Conservation (phyloP, 2,888 invertebrate species). For the Lithophane semibrunnea region DNA sequence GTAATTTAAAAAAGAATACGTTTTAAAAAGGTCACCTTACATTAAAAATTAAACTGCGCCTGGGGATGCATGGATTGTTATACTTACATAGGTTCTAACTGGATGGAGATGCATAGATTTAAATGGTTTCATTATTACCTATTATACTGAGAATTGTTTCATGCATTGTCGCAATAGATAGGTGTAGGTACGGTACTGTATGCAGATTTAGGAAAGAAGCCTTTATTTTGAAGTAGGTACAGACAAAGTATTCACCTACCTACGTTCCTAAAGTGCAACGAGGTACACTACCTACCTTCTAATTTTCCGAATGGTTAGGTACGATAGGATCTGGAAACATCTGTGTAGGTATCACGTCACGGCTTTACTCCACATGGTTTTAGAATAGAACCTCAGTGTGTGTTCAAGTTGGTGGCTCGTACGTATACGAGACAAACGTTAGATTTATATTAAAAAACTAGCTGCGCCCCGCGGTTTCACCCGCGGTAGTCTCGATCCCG, state of each 20-base stretch:
- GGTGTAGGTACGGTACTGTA: background rate
- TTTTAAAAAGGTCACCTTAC: background rate
- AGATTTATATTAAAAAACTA: no score
- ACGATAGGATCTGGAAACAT: background rate
- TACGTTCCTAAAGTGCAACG: background rate
- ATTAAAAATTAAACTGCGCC: background rate
- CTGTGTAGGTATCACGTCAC: background rate
- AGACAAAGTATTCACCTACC: background rate
- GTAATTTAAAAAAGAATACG: background rate
- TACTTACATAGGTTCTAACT: background rate
- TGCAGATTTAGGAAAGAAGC: background rate
- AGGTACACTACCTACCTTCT: background rate
- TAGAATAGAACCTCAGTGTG: no score
- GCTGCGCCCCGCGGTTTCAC: no score
- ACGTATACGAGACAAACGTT: no score
- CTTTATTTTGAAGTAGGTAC: background rate
- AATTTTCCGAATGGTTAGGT: background rate
- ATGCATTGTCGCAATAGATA: background rate
- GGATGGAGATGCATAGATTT: background rate
- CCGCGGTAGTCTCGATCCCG: no score
- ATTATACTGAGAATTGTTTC: background rate
- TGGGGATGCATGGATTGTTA: background rate
- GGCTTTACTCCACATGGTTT: no score
- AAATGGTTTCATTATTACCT: background rate
- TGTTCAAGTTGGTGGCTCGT: no score